phyloP scores from a whole-genome alignment of 92 coral and sea anemone species.

The Zoanthus solanderi region DNA sequence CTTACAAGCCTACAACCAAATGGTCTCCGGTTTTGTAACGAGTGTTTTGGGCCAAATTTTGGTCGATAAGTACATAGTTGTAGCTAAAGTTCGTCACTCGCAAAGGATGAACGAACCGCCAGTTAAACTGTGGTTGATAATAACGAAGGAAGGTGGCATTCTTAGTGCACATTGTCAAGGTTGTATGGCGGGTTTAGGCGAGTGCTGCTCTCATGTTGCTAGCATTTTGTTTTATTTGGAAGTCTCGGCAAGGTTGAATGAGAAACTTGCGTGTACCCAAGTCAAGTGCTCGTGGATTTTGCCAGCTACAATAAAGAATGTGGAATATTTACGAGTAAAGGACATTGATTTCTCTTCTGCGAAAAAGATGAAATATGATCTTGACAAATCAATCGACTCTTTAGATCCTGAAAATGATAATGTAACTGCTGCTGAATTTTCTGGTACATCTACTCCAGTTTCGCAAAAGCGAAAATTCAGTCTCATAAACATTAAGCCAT shows the following conservation, averaged over 20 bases:
- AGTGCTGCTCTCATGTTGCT: background rate
- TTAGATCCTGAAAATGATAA: no score
- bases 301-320: slow-evolving; percentile 58
- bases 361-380: slow-evolving; percentile 48
- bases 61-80: slow-evolving; percentile 61
- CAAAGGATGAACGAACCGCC: slow-evolving; percentile 70
- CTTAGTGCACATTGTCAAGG: slow-evolving; percentile 62
- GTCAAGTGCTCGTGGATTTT: slow-evolving; percentile 67
- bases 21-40: slow-evolving; percentile 67
- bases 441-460: no score
- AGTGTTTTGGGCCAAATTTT: slow-evolving; percentile 50
- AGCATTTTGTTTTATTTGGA: slow-evolving; percentile 58
- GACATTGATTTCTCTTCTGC: slow-evolving; percentile 67
- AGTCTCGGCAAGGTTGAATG: slow-evolving; percentile 55
- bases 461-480: background rate
- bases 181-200: slow-evolving; percentile 25
- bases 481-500: slow-evolving; percentile 36
- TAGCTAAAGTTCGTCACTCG: slow-evolving; percentile 64
- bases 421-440: no score
- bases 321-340: slow-evolving; percentile 52
- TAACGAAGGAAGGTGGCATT: slow-evolving; percentile 58
- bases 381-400: background rate
- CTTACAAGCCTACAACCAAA: slow-evolving; percentile 67
- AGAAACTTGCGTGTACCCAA: slow-evolving; percentile 64
- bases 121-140: slow-evolving; percentile 56